Evolutionary conservation across 2,797 vertebrate species (phyloP).

Genomic region (Denticeps clupeoides): DNA sequence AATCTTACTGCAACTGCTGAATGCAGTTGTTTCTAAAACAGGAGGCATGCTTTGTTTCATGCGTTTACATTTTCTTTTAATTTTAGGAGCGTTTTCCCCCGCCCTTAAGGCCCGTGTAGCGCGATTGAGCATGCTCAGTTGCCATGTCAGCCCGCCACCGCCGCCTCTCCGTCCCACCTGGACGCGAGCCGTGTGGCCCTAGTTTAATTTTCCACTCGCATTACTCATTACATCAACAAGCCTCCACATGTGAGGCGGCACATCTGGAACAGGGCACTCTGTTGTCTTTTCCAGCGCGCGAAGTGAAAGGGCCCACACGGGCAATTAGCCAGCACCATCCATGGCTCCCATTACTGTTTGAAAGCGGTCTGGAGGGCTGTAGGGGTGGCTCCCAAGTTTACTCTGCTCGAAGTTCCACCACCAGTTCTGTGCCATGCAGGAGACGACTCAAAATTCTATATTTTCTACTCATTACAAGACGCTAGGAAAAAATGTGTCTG

Average conservation of each 20-base stretch:
- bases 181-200: slow-evolving; percentile 50
- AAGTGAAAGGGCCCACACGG: slow-evolving; percentile 21
- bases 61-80: no score
- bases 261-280: slow-evolving; percentile 43
- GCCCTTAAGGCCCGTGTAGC: no score
- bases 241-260: slow-evolving; percentile 54
- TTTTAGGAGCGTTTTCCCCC: no score
- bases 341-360: slow-evolving; percentile 22
- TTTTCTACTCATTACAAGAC: no score
- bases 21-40: no score
- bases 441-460: no score
- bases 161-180: slow-evolving; percentile 46
- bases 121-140: no score
- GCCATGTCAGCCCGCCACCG: neutral
- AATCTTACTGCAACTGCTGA: no score
- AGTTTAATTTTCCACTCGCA: slow-evolving; percentile 58
- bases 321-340: slow-evolving; percentile 23
- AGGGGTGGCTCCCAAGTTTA: slow-evolving; percentile 17
- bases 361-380: slow-evolving; percentile 8
- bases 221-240: slow-evolving; percentile 59
- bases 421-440: no score
- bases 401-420: no score
- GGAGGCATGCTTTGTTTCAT: no score
- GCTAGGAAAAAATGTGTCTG: no score
- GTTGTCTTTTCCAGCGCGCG: slow-evolving; percentile 23